These are phyloP conservation scores for Aelia acuminata DNA, from an alignment of 2,888 invertebrate genomes.

Conservation along the genomic window DNA sequence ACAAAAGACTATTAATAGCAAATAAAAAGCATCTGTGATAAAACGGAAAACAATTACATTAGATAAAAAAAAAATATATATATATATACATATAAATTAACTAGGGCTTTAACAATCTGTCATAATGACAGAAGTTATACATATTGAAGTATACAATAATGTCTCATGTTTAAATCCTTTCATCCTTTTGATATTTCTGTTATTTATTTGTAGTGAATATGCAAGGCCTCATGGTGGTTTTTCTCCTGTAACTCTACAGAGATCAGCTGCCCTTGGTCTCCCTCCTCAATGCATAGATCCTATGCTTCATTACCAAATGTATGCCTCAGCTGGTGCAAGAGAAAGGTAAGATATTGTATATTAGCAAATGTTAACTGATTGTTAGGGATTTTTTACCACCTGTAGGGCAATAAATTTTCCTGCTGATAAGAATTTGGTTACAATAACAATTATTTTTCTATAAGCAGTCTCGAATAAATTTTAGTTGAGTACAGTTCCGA, in stretches of 20 bases:
- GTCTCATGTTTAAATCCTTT: too few relatives aligned
- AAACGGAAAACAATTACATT: too few relatives aligned
- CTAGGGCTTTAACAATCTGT: too few relatives aligned
- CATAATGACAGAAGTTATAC: too few relatives aligned
- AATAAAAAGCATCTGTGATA: too few relatives aligned
- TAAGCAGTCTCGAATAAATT: not conserved
- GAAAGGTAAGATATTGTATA: conserved; percentile 70
- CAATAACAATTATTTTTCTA: too few relatives aligned
- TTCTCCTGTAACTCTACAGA: conserved; percentile 75
- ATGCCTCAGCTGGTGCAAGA: conserved; percentile 79
- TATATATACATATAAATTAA: too few relatives aligned
- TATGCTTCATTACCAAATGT: conserved; percentile 88
- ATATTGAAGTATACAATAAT: too few relatives aligned
- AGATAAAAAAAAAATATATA: too few relatives aligned
- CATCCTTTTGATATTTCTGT: not conserved
- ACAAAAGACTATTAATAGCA: too few relatives aligned
- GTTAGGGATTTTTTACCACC: not conserved
- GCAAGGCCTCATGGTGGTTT: conserved; percentile 93
- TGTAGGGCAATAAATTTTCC: not conserved
- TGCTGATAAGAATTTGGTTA: not conserved
- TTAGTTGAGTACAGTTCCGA: not conserved
- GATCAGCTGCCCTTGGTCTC: conserved; percentile 68
- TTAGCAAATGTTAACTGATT: not conserved
- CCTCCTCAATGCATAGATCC: conserved; percentile 85
- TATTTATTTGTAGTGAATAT: conserved; percentile 77